Evolutionary conservation across 2,888 invertebrate genomes (phyloP).

Genomic region (Drosophila parthenogenetica): DNA sequence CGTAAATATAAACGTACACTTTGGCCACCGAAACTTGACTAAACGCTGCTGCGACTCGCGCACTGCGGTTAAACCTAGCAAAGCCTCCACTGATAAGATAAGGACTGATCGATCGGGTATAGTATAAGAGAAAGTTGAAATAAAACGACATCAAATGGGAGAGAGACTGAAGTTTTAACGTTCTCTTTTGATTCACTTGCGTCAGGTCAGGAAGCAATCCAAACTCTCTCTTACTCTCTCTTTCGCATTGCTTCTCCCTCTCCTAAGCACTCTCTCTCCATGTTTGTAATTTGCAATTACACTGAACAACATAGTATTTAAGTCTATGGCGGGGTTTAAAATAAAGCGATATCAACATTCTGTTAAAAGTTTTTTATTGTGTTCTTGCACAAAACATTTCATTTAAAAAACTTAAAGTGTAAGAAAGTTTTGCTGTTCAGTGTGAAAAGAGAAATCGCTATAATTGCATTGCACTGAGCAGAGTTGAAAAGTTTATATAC

Average conservation of each 20-base stretch:
- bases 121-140: neutral
- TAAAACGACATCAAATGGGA: neutral
- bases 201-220: conserved; percentile 62
- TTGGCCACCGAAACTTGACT: conserved; percentile 67
- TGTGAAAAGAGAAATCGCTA: neutral
- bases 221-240: conserved; percentile 20
- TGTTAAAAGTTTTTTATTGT: no score
- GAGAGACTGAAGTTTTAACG: neutral
- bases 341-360: no score
- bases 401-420: neutral
- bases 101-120: conserved; percentile 39
- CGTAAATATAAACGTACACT: conserved; percentile 48
- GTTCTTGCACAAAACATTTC: no score
- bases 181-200: conserved; percentile 34
- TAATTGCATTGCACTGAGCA: conserved; percentile 10
- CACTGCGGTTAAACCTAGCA: conserved; percentile 44
- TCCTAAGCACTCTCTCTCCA: conserved; percentile 6
- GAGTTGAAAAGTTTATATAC: conserved; percentile 1
- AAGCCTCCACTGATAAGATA: conserved; percentile 68
- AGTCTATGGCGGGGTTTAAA: neutral
- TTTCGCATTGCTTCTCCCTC: neutral
- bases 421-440: neutral
- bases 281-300: neutral
- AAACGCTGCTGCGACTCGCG: conserved; percentile 37
- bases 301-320: neutral